Evolutionary conservation across 2,888 invertebrate species (phyloP), one percentile per base, ranked within the genome.

Genomic region (Hypsopygia costalis): DNA sequence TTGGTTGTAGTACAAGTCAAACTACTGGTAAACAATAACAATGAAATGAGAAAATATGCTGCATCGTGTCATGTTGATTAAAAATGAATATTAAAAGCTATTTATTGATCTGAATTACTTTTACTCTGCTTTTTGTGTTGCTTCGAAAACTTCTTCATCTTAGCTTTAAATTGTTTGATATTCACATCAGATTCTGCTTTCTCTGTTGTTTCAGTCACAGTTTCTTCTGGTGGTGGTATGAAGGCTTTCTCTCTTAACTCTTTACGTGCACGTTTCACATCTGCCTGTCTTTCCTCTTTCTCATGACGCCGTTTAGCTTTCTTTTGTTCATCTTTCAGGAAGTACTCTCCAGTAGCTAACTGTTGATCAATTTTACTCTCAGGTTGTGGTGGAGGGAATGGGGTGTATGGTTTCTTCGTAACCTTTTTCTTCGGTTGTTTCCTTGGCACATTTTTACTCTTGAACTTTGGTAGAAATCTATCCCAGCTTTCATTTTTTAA

Each of bases 401-500:
- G 99, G 47, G 98, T 99, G 72, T 99, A 99, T 6, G 94, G 93
- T 72, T 96, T 96, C 90, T 98, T 98, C n/a, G 91, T 89, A 57
- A 93, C 94, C 81, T 96, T 97, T 58, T 94, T 94, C 71, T 95
- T 95, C 1, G 97, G 96, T 69, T 96, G 93, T 68, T 97, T 97
- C 9, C 97, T 91, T 70, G 97, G 95, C 1, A 97, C 92, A 88
- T 95, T 98, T 77, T 98, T 93, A 41, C 92, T 92, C 63, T 94
- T 95, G 75, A 98, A 98, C 63, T 97, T 97, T 0, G 99, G 99
- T 53, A 99, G 80, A 81, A 98, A 99, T 50, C 98, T 90, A 27
- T 97, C 97, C 99, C 99, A 99, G 71, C 95, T 97, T 77, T 98
- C 98, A 76, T 96, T 93, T 71, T 94, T 95, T 40, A 99, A 75